A percentile compares a stretch with the other conserved stretches of the same genome.
These are phyloP conservation scores for Lobophora halterata DNA, from an alignment of 2,888 invertebrate species.

Conservation along the genomic window DNA sequence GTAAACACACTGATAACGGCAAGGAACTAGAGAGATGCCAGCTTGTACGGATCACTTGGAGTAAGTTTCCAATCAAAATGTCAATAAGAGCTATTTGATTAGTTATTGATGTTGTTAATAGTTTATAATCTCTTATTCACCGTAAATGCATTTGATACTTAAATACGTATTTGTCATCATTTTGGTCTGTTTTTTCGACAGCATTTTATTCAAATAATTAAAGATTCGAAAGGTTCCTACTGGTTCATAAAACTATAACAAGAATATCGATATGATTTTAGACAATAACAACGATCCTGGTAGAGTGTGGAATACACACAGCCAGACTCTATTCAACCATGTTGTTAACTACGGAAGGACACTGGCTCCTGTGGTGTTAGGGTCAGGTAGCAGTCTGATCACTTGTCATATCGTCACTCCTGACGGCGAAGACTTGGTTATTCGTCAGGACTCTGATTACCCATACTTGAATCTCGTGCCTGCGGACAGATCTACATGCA, in stretches of 20 bases:
- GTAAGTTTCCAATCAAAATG: conserved; percentile 33
- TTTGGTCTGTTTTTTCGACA: too few species aligned
- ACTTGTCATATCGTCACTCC: conserved; percentile 50
- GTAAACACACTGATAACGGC: conserved; percentile 23
- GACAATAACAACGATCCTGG: conserved; percentile 28
- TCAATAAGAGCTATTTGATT: conserved; percentile 5
- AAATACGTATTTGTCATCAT: too few species aligned
- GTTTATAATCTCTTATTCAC: conserved; percentile 2
- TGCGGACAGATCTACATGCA: conserved; percentile 30
- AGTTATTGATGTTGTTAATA: too few species aligned
- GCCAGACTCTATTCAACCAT: conserved; percentile 28
- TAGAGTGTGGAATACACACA: conserved; percentile 20
- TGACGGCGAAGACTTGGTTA: conserved; percentile 39
- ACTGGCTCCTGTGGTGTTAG: conserved; percentile 36
- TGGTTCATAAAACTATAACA: not conserved
- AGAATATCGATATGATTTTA: conserved; percentile 22
- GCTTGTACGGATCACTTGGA: conserved; percentile 33
- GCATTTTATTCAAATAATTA: too few species aligned
- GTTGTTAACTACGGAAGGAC: conserved; percentile 40
- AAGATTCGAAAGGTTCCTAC: too few species aligned
- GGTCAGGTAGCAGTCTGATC: conserved; percentile 20
- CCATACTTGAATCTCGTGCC: conserved; percentile 37
- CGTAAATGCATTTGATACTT: too few species aligned
- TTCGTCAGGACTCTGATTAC: conserved; percentile 33
- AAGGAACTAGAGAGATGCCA: conserved; percentile 34